Base-by-base conservation (phyloP, 2,113 vertebrate species). In the Saccopteryx leptura region DNA sequence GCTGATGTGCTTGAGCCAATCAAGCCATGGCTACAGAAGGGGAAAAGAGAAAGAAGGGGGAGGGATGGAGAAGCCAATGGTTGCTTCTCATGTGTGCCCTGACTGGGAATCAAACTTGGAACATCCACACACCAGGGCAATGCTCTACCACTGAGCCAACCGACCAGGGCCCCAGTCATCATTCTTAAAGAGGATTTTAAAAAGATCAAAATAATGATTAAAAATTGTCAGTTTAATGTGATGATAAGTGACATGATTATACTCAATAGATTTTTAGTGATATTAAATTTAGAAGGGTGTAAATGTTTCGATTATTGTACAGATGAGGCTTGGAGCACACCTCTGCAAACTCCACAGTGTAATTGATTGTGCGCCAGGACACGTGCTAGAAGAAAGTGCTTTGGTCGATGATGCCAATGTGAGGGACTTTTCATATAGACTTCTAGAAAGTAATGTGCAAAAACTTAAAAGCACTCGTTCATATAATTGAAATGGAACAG, bases 191-290 rank as follows among this genome's bases (percentile, higher is more conserved):
- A 99, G 75, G 98, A 99, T 91, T 99, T 99, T 99, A 97, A 99
- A 97, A 99, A 99, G 98, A 99, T 99, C 99, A 99, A 99, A 98
- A 99, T 99, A 97, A 99, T 99, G 98, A 99, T 99, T 98, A 99
- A 99, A 99, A 99, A 99, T 97, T 99, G 99, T 98, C 99, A 99
- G 95, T 99, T 99, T 98, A 99, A 99, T 98, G 98, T 99, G 98
- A 99, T 99, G 99, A 99, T 99, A 93, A 99, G 99, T 63, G 99
- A 99, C 98, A 99, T 99, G 98, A 99, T 99, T 90, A 99, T 99
- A 75, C 98, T 99, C 88, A 99, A 99, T 98, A 99, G 99, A 94
- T 98, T 99, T 26, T 98, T 99, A 97, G 99, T 99, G 99, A 99
- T 75, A 99, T 99, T 96, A 99, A 99, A 58, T 98, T 99, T 99